Evolutionary conservation across 2,888 invertebrate genomes (phyloP).

Genomic region (Cantharis rufa): DNA sequence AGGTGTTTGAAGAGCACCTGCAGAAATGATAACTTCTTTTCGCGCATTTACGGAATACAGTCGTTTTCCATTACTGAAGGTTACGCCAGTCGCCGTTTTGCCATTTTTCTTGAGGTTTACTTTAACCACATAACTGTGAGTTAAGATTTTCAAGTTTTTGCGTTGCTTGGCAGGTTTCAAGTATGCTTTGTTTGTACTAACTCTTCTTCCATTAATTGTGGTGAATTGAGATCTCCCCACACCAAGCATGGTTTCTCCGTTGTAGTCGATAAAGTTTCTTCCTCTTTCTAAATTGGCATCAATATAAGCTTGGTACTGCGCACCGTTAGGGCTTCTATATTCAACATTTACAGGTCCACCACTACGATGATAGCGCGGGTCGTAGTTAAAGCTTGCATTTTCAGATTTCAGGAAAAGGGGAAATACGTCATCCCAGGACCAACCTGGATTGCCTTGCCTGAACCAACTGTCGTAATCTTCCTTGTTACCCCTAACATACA

Average conservation of each 20-base stretch:
- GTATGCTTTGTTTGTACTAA: slow-evolving; percentile 67
- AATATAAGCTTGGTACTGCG: slow-evolving; percentile 63
- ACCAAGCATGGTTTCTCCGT: slow-evolving; percentile 63
- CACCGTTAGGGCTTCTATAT: slow-evolving; percentile 61
- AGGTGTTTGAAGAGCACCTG: slow-evolving; percentile 80
- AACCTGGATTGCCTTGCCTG: slow-evolving; percentile 49
- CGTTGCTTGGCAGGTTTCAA: slow-evolving; percentile 67
- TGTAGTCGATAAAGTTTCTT: slow-evolving; percentile 68
- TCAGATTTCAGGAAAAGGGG: slow-evolving; percentile 47
- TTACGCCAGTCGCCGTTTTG: slow-evolving; percentile 66
- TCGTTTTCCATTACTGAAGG: slow-evolving; percentile 64
- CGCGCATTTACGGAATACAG: slow-evolving; percentile 61
- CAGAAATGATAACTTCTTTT: slow-evolving; percentile 76
- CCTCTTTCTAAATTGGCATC: slow-evolving; percentile 70
- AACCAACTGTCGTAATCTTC: slow-evolving; percentile 32
- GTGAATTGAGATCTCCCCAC: slow-evolving; percentile 67
- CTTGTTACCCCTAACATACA: slow-evolving; percentile 32
- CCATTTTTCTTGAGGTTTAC: slow-evolving; percentile 63
- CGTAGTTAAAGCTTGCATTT: slow-evolving; percentile 53
- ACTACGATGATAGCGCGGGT: slow-evolving; percentile 67
- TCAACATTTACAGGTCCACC: slow-evolving; percentile 70
- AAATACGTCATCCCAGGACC: slow-evolving; percentile 51
- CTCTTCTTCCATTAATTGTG: slow-evolving; percentile 62
- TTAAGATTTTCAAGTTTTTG: slow-evolving; percentile 70
- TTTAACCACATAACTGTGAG: slow-evolving; percentile 68